Conservation (phyloP, 2,113 vertebrate species). For the Murina feae region DNA sequence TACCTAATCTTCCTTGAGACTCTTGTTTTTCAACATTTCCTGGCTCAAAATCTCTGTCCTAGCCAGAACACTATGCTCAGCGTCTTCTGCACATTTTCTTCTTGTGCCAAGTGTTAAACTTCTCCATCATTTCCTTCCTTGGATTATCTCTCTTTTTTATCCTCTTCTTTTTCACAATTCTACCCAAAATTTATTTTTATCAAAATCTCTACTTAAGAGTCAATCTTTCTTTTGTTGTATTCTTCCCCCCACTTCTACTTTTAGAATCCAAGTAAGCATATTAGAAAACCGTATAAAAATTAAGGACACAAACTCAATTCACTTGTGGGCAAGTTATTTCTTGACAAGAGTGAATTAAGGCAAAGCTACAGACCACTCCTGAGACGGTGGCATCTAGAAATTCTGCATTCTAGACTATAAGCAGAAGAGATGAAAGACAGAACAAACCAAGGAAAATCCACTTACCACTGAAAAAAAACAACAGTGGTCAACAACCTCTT, state of each 20-base stretch:
- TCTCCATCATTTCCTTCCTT: not conserved
- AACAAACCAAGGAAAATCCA: not conserved
- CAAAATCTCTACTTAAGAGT: not conserved
- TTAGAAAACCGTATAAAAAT: not conserved
- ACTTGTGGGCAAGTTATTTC: not conserved
- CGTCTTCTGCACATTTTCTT: not conserved
- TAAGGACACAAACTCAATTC: not conserved
- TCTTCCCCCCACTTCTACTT: not conserved
- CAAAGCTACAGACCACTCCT: not conserved
- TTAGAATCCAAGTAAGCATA: not conserved
- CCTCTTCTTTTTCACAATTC: not conserved
- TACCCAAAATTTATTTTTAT: not conserved
- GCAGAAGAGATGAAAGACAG: not conserved
- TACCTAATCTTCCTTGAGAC: not conserved
- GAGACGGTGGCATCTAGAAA: not conserved
- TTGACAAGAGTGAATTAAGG: not conserved
- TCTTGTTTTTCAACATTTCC: not conserved
- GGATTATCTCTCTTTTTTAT: not conserved
- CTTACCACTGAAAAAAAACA: not conserved
- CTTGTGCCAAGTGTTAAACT: accelerated
- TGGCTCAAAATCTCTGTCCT: not conserved
- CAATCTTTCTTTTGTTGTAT: not conserved
- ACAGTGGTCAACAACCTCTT: not conserved
- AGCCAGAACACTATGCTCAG: not conserved
- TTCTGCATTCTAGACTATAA: not conserved